Conservation (phyloP, 2,888 invertebrate species). For the Drosophila birchii region DNA sequence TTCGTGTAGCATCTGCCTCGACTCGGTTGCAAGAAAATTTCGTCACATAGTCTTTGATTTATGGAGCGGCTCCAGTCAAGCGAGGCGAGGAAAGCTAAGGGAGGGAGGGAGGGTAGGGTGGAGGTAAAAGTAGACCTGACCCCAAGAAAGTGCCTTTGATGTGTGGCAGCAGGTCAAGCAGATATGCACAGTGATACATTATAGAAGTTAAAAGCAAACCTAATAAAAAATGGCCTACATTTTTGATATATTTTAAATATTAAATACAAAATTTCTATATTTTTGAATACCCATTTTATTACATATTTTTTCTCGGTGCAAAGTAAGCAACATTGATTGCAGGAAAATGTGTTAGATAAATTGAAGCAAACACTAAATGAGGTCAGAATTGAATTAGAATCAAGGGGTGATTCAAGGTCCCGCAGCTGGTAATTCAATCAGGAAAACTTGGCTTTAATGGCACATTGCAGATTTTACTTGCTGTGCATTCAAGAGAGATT, state of each 20-base stretch:
- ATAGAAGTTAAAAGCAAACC: background rate
- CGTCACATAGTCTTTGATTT: slow-evolving; percentile 67
- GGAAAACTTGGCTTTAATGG: slow-evolving; percentile 13
- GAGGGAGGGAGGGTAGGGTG: background rate
- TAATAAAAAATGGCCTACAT: background rate
- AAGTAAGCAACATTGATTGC: slow-evolving; percentile 24
- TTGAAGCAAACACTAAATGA: slow-evolving; percentile 36
- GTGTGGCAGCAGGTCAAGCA: slow-evolving; percentile 28
- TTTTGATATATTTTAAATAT: background rate
- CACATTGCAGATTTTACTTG: slow-evolving; percentile 1
- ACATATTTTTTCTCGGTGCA: slow-evolving; percentile 1
- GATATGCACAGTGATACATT: slow-evolving; percentile 1
- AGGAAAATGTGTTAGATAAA: slow-evolving; percentile 20
- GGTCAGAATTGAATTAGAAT: slow-evolving; percentile 46
- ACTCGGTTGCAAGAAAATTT: slow-evolving; percentile 42
- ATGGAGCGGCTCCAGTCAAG: slow-evolving; percentile 50
- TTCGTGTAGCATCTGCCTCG: slow-evolving; percentile 37
- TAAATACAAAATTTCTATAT: background rate
- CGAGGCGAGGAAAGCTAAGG: slow-evolving; percentile 30
- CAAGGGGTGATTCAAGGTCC: slow-evolving; percentile 26
- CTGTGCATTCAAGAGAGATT: background rate
- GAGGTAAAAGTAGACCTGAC: slow-evolving; percentile 12
- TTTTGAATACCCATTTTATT: background rate
- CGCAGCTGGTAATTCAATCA: slow-evolving; percentile 19
- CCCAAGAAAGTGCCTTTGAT: slow-evolving; percentile 20